Base-by-base conservation (phyloP, 2,113 vertebrate species). In the Epinephelus cyanopodus region DNA sequence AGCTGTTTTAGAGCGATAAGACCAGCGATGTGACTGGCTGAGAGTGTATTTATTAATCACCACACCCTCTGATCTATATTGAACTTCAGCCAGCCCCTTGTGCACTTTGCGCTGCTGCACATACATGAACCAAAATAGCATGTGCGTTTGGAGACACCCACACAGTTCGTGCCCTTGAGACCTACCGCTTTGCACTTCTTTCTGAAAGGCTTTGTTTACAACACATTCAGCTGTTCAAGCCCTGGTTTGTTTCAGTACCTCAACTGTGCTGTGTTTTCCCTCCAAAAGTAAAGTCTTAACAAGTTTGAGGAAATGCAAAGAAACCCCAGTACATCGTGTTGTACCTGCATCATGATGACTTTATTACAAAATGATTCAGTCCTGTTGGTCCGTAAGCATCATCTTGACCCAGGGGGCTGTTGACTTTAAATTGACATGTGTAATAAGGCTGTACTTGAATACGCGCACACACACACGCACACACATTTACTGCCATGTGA, bases 371-470 rank as follows among this genome's bases (percentile, higher is more conserved):
- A 54, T 52, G 0, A 57, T 60, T 47, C 17, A 17, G 6, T 60
- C 42, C 42, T 45, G 1, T 45, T 45, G 42, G 11, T 45, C 13
- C 12, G 0, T 47, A 18, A 57, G 21, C 11, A 10, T 18, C 53
- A 15, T 72, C 37, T 58, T 73, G 25, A 79, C 19, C 70, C 27
- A 10, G 7, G 33, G 13, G 42, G 18, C 65, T 52, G 47, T 72
- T 61, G 53, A 66, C 77, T 73, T 25, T 79, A 52, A 74, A 75
- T 9, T 71, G 62, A 73, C 72, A 15, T 42, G 56, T 83, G 61
- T 86, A 77, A 86, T 85, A 80, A 77, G 82, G 68, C 56, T 69
- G n/a, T 17, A 23, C n/a, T 27, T 15, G 0, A 45, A 15, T 1
- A 29, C 5, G 4, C 25, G 15, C 47, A 65, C 47, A 50, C 15